Percentiles rank a stretch among this genome's conserved stretches.
Conservation (phyloP, 2,797 vertebrate species). For the Busarellus nigricollis region DNA sequence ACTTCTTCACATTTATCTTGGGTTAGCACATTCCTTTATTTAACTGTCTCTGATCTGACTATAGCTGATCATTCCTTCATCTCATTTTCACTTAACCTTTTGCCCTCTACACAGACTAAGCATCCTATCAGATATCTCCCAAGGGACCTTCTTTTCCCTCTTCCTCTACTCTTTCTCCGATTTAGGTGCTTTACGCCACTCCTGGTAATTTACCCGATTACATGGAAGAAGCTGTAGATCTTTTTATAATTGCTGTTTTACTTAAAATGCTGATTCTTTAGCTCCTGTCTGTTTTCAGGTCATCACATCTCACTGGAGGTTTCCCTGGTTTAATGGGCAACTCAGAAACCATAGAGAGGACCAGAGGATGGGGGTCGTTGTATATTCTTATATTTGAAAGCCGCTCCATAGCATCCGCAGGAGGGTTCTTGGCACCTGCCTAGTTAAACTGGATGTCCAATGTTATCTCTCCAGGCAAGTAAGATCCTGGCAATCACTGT, state of each 20-base stretch:
- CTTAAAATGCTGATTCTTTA: conserved; percentile 48
- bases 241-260: conserved; percentile 50
- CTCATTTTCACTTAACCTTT: conserved; percentile 70
- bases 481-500: conserved; percentile 3
- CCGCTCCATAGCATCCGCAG: neutral
- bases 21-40: conserved; percentile 46
- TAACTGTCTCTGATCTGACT: conserved; percentile 52
- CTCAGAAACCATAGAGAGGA: neutral
- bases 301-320: conserved; percentile 1
- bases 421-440: conserved; percentile 11
- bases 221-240: conserved; percentile 29
- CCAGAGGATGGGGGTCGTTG: neutral
- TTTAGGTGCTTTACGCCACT: conserved; percentile 11
- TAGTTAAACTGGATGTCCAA: conserved; percentile 11
- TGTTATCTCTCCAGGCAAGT: conserved; percentile 33
- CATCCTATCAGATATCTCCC: conserved; percentile 36
- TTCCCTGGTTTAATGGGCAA: conserved; percentile 10
- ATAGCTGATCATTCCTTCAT: conserved; percentile 60
- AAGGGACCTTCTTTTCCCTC: neutral
- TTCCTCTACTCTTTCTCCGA: conserved; percentile 1
- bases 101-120: conserved; percentile 42
- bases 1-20: neutral
- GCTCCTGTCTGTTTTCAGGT: conserved; percentile 21
- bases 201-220: conserved; percentile 37
- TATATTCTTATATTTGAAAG: neutral